Base-by-base conservation (phyloP, 2,797 vertebrate species). In the Lophotriccus pileatus region DNA sequence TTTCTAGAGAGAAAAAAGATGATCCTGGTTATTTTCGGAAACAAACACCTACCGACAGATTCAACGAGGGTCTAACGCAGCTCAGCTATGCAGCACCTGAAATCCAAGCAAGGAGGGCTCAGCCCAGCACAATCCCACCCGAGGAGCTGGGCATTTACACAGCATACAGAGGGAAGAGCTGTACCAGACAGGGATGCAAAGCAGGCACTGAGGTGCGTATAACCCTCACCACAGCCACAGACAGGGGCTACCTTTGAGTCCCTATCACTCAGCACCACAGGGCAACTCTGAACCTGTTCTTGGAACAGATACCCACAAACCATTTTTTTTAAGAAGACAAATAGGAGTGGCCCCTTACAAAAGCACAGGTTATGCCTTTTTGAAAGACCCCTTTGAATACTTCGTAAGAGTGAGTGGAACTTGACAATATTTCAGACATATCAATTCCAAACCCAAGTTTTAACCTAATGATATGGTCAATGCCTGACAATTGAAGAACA, bases 1-100 rank as follows among this genome's bases (percentile, higher is more conserved):
- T 99, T 97, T 99, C 99, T 99, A 68, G 64, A 92, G 84, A 59
- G 43, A 76, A 95, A 91, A 46, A 41, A 37, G 41, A 94, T 1
- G 2, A 37, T 8, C 5, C 9, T 4, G 11, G 55, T 96, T 74
- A 95, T 32, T 92, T 63, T n/a, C 3, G 18, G 59, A 46, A 89
- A 78, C 53, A 25, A 85, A 73, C 59, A n/a, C 13, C 39, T 34
- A 8, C 28, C 4, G 32, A 46, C 22, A n/a, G 39, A 58, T 9
- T 18, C 2, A 27, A 12, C 4, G n/a, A 32, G 44, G 3, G 10
- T 9, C 41, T 41, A 9, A 19, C 4, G 13, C 23, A 8, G 79
- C 44, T 81, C 37, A 24, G 59, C 36, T 56, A 6, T 1, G 46
- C 55, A 32, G 66, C 32, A 25, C 4, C 24, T 43, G 49, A 82